Evolutionary conservation across 2,113 vertebrate species (phyloP).

Genomic region (Oenanthe melanoleuca): DNA sequence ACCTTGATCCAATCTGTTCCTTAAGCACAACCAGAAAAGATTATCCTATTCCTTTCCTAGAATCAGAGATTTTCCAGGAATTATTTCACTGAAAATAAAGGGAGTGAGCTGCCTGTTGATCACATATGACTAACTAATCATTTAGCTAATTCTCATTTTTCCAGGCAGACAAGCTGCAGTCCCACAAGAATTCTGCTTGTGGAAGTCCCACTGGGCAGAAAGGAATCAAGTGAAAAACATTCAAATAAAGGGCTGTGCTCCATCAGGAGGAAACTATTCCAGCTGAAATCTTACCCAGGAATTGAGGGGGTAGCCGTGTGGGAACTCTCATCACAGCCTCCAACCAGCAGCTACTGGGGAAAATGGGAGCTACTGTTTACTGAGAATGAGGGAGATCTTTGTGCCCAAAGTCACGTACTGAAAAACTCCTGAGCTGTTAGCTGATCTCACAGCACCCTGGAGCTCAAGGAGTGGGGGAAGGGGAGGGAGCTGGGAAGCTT

Average conservation of each 20-base stretch:
- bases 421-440: slow-evolving; percentile 31
- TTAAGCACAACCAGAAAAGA: background rate
- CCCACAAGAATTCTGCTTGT: slow-evolving; percentile 1
- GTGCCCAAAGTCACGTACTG: background rate
- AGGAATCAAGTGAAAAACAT: slow-evolving; percentile 8
- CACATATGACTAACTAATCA: slow-evolving; percentile 13
- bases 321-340: slow-evolving; percentile 34
- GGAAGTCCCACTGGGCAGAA: background rate
- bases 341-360: slow-evolving; percentile 11
- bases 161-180: slow-evolving; percentile 3
- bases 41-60: background rate
- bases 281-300: slow-evolving; percentile 64
- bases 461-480: slow-evolving; percentile 9
- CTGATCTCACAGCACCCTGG: slow-evolving; percentile 12
- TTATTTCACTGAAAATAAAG: background rate
- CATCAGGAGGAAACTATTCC: slow-evolving; percentile 40
- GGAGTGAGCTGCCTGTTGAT: background rate
- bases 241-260: background rate
- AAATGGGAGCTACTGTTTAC: slow-evolving; percentile 59
- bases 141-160: slow-evolving; percentile 19
- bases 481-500: background rate
- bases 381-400: slow-evolving; percentile 53
- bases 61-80: background rate
- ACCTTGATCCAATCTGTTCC: background rate
- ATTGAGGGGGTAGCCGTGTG: slow-evolving; percentile 23